A percentile compares a stretch with the other conserved stretches of the same genome.
phyloP scores from a whole-genome alignment of 2,113 vertebrate genomes.

The Herpetotheres cachinnans region DNA sequence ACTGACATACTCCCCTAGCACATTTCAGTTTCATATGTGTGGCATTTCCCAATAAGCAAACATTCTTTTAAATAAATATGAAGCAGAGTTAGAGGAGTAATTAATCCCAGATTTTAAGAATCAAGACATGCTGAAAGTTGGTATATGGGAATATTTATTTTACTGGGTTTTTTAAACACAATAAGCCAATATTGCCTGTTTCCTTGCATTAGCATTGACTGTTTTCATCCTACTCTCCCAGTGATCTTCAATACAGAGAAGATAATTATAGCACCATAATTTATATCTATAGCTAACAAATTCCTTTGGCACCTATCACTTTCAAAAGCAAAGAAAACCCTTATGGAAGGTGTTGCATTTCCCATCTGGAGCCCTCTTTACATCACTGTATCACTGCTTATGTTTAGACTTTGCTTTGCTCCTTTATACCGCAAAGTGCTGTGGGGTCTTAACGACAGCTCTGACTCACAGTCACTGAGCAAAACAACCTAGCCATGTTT shows the following conservation, averaged over 20 bases:
- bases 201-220: not conserved
- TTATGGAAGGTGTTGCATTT: not conserved
- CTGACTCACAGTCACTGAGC: not conserved
- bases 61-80: not conserved
- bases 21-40: not conserved
- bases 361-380: not conserved
- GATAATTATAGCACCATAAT: not conserved
- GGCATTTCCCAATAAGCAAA: not conserved
- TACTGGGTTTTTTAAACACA: not conserved
- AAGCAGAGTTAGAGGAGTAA: not conserved
- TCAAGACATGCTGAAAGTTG: not conserved
- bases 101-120: not conserved
- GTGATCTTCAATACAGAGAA: not conserved
- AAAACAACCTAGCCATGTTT: not conserved
- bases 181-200: not conserved
- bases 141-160: not conserved
- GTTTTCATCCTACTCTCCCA: not conserved
- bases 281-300: not conserved
- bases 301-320: not conserved
- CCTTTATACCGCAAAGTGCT: not conserved
- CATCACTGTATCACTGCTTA: not conserved
- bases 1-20: not conserved
- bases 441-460: not conserved
- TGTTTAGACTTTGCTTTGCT: not conserved
- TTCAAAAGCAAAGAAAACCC: not conserved